A percentile compares a stretch with the other conserved stretches of the same genome.
Evolutionary conservation across 2,113 vertebrate genomes (phyloP).

Genomic region (Pogona vitticeps): DNA sequence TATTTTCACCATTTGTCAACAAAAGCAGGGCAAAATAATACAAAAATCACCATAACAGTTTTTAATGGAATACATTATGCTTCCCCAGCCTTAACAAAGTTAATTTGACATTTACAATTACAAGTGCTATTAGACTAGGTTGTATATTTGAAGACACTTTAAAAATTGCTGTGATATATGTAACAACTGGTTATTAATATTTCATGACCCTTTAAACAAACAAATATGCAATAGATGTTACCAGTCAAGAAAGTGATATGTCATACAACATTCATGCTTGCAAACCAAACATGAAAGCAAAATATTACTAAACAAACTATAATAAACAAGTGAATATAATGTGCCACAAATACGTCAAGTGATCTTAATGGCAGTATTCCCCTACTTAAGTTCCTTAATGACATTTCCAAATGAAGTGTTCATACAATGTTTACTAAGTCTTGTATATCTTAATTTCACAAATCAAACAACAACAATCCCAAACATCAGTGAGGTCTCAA

Average conservation of each 20-base stretch:
- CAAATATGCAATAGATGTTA: conserved; percentile 2
- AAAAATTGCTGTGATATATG: neutral
- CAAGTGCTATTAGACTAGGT: neutral
- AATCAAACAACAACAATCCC: conserved; percentile 6
- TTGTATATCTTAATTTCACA: conserved; percentile 40
- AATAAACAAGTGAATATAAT: neutral
- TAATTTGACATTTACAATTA: conserved; percentile 5
- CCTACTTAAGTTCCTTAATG: conserved; percentile 1
- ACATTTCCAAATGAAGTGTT: conserved; percentile 7
- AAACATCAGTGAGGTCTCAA: conserved; percentile 32
- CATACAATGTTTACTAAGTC: conserved; percentile 9
- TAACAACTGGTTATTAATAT: conserved; percentile 20
- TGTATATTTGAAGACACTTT: neutral
- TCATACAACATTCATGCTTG: neutral
- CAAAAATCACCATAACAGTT: neutral
- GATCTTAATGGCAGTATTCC: neutral
- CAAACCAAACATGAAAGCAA: conserved; percentile 22
- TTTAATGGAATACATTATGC: neutral
- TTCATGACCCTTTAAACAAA: neutral
- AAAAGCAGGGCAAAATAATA: neutral
- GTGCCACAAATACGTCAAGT: neutral
- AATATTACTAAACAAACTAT: neutral
- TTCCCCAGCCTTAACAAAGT: neutral
- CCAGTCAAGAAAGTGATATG: neutral
- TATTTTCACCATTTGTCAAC: conserved; percentile 29